A percentile compares a stretch with the other conserved stretches of the same genome.
Conservation (phyloP, 2,888 invertebrate species). For the Drosophila dives region DNA sequence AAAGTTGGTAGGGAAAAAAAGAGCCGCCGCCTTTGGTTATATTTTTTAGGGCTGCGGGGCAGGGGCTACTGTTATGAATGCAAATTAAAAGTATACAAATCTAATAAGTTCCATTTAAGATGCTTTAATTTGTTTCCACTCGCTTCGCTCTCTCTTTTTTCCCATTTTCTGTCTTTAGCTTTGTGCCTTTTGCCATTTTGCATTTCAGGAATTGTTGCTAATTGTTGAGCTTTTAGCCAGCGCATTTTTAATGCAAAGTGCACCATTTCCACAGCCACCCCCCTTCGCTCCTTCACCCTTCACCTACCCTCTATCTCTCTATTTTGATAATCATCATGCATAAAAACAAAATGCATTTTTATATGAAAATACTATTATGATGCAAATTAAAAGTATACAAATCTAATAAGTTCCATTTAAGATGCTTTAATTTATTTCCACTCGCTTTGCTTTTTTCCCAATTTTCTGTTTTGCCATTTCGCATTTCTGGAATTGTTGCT, state of each 20-base stretch:
- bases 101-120: slow-evolving; percentile 83
- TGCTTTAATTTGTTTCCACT: slow-evolving; percentile 70
- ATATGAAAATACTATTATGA: slow-evolving; percentile 80
- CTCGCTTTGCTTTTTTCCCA: background rate
- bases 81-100: slow-evolving; percentile 85
- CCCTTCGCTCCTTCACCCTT: too few relatives aligned
- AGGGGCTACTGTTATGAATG: slow-evolving; percentile 81
- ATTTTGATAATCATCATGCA: background rate
- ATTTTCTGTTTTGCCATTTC: slow-evolving; percentile 49
- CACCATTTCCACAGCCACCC: slow-evolving; percentile 30
- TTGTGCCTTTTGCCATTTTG: slow-evolving; percentile 56
- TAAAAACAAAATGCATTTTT: slow-evolving; percentile 52
- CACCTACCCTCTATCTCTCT: too few relatives aligned
- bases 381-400: slow-evolving; percentile 84
- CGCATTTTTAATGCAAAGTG: slow-evolving; percentile 79
- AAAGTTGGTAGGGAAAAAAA: slow-evolving; percentile 10
- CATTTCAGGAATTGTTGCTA: slow-evolving; percentile 75
- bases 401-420: slow-evolving; percentile 83
- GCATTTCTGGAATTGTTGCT: slow-evolving; percentile 73
- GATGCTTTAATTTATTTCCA: slow-evolving; percentile 72
- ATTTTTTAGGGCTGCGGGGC: slow-evolving; percentile 10
- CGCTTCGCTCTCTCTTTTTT: slow-evolving; percentile 1
- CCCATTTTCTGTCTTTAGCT: slow-evolving; percentile 21
- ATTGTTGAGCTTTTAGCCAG: slow-evolving; percentile 79
- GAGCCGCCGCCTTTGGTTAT: slow-evolving; percentile 30